Evolutionary conservation across 2,797 vertebrate species (phyloP).

Genomic region (Helarctos malayanus): DNA sequence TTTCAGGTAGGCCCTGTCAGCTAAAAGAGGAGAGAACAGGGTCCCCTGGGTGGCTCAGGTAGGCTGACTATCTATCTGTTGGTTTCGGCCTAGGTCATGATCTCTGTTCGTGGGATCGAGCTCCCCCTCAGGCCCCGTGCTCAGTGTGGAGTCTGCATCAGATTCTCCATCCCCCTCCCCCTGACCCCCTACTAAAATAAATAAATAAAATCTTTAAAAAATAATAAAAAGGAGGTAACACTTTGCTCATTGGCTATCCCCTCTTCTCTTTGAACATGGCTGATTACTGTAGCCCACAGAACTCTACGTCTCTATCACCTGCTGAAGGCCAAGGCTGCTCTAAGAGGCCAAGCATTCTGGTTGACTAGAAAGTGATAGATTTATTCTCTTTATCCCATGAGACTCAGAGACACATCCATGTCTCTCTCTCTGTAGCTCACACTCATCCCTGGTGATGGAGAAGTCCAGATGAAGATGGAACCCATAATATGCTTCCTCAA

Average conservation of each 20-base stretch:
- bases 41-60: no score
- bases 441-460: neutral
- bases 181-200: neutral
- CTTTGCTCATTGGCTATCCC: neutral
- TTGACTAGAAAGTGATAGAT: neutral
- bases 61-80: neutral
- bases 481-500: neutral
- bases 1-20: neutral
- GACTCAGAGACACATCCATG: neutral
- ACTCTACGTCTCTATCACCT: neutral
- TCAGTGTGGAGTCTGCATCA: neutral
- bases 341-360: neutral
- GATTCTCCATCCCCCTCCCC: neutral
- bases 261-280: neutral
- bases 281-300: neutral
- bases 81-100: neutral
- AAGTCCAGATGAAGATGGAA: neutral
- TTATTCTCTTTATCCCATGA: neutral
- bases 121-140: neutral
- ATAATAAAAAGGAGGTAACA: neutral
- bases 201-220: neutral
- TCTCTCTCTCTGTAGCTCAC: neutral
- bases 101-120: neutral
- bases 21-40: neutral
- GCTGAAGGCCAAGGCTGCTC: neutral